phyloP scores from a whole-genome alignment of 2,113 vertebrate species.

The Sus scrofa region T2T-Sscrofa CM000817.6:103767501-103768000 shows the following conservation, averaged over 20 bases:
- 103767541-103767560: neutral
- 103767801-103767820: neutral
- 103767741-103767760: neutral
- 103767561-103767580: neutral
- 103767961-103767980: neutral
- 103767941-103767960: neutral
- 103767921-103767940: neutral
- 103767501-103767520: no score
- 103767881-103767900: neutral
- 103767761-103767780: rapidly evolving
- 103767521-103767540: neutral
- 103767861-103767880: neutral
- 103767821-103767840: neutral
- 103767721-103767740: neutral
- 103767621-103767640: neutral
- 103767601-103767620: neutral
- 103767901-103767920: neutral
- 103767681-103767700: neutral
- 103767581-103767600: neutral
- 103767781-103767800: rapidly evolving
- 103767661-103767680: neutral
- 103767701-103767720: neutral
- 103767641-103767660: neutral
- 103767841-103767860: neutral
- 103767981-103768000: neutral